Base-by-base conservation (phyloP, 2,797 vertebrate genomes). In the Coracias cyanogaster region DNA sequence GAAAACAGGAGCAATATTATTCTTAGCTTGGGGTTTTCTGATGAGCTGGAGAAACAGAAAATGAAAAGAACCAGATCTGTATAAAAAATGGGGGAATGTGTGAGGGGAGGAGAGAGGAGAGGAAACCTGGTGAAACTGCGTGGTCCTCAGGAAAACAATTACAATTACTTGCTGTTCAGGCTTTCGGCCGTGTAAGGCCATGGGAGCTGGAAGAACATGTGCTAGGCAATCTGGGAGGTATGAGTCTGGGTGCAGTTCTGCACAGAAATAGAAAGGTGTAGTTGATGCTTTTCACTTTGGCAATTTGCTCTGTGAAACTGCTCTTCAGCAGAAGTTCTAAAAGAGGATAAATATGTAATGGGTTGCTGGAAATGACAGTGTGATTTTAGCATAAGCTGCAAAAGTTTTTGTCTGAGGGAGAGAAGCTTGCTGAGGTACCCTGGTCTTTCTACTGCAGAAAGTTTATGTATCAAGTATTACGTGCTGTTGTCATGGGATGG, bases 201-300 rank as follows among this genome's bases (percentile, higher is more conserved):
- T 11, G 55, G 57, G 39, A 92, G 33, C 39, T 64, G 66, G 22
- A 48, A 82, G 66, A 83, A 51, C 58, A 78, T 71, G 77, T 89
- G 58, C 48, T 72, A 93, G 67, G 21, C 61, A 92, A 77, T 41
- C 82, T 46, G 25, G 43, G 69, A 71, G 49, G 15, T 81, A 31
- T 13, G 54, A 80, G 92, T n/a, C 41, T 93, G 82, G 29, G 64
- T 62, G 48, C 82, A 65, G 10, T 70, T 95, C 88, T 49, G 73
- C 67, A 49, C 85, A 58, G 86, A 96, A 94, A 93, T 86, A 96
- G 87, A 91, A 91, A 86, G 62, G 69, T 91, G 71, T 54, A 49
- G 62, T 6, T 91, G 84, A 35, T 92, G 54, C 39, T 93, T 94
- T 81, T 78, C 86, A 15, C 80, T 93, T 96, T 26, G 76, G 67